Base-by-base conservation (phyloP, 2,113 vertebrate species). In the Scatophagus argus region DNA sequence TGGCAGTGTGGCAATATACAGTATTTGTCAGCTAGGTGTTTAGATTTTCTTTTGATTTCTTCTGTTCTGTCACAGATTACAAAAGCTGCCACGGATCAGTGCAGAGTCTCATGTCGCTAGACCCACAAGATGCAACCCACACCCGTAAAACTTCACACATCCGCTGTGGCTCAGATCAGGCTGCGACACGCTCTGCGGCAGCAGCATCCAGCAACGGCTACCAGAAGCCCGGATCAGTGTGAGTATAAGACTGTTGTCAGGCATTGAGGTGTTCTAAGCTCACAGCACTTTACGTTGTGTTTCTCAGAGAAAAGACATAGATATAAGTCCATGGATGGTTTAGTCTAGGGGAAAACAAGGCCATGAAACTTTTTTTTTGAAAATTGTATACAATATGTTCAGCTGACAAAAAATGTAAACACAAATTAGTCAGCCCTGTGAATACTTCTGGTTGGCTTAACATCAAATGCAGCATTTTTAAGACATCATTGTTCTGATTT, bases 141-240 rank as follows among this genome's bases (percentile, higher is more conserved):
- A 11, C 5, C 2, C 84, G 67, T 3, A 91, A 88, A 81, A 23
- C 43, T 4, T 75, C 81, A 86, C 97, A 97, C 81, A 86, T 78
- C 9, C 88, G 93, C 52, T 96, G 96, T 82, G 65, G 77, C 65
- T 83, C 89, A 1, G 96, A 98, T 36, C 86, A 97, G 83, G 96
- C 95, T 63, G 89, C 94, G 0, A 97, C 96, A 93, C 82, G 93
- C 93, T 81, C 90, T 92, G 69, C 95, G 95, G 84, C 93, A 6
- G 94, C 93, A 5, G 94, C 94, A 7, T 94, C 96, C 27, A 98
- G 94, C 91, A 99, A 99, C 32, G 96, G 97, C 61, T 99, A 99
- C 92, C 97, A 98, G 91, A 96, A 94, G 70, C 98, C 98, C 0
- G 96, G 95, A 80, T 97, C 97, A 51, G 84, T 98, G 98, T 99